Base-by-base conservation (phyloP, 2,888 invertebrate genomes). In the Subacronicta megacephala region DNA sequence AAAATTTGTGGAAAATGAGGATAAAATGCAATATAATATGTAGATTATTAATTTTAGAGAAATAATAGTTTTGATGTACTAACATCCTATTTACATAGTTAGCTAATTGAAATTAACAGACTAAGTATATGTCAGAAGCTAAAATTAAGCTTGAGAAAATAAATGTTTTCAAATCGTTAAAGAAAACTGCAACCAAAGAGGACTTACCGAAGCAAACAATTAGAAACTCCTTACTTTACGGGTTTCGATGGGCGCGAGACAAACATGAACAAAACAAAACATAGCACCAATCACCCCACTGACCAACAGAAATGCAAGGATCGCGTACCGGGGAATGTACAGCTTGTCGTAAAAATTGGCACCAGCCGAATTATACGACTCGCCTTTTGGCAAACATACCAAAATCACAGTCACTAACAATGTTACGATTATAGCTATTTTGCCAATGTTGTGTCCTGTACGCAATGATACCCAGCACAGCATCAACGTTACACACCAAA, bases 391-490 rank as follows among this genome's bases (percentile, higher is more conserved):
- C 85, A 97, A 93, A 54, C 92, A 84, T 58, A 96, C 78, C 62
- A 96, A 86, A 68, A 96, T 81, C 38, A 96, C 78, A 26, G 96
- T 96, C 57, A 96, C 75, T 64, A 95, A 41, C 36, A 94, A 83
- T 23, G 96, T 95, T 66, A 95, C 77, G 41, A 91, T 81, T 53
- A 97, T 78, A 41, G 95, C 94, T 66, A 96, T 87, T 84, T 95
- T 95, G 50, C 96, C 96, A 61, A 96, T 87, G 79, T 93, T 95
- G 84, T 95, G 96, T 66, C 96, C 95, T 36, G 96, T 95, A 77
- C 95, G 95, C 40, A 96, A 88, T 2, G 96, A 95, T 47, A 96
- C 88, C 78, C 96, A 95, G 76, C 96, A 96, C 72, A 96, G 82
- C 74, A 96, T 81, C 35, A 96, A 87, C 29, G 96, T 95, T 55